Conservation (phyloP, 2,113 vertebrate genomes). For the Solenodon paradoxus region DNA sequence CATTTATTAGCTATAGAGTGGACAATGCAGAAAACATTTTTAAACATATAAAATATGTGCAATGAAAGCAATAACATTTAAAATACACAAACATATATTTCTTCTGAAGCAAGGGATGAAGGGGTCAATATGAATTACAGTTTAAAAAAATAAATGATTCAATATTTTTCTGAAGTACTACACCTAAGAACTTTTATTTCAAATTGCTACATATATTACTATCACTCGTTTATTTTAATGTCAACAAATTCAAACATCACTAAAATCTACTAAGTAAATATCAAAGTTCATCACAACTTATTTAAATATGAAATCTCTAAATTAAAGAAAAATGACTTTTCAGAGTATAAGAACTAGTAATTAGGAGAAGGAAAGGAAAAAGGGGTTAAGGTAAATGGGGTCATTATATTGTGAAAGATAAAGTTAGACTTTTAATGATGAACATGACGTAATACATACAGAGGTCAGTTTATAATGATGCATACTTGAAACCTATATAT, state of each 20-base stretch:
- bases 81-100: not conserved
- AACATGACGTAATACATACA: no score
- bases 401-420: no score
- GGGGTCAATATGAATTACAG: not conserved
- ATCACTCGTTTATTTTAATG: not conserved
- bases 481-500: no score
- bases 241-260: not conserved
- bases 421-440: no score
- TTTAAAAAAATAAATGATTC: not conserved
- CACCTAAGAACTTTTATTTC: not conserved
- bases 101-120: not conserved
- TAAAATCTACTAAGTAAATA: not conserved
- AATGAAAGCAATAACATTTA: not conserved
- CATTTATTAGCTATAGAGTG: not conserved
- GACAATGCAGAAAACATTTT: not conserved
- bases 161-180: not conserved
- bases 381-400: no score
- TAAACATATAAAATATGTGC: not conserved
- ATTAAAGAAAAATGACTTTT: no score
- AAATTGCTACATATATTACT: not conserved
- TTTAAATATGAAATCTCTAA: not conserved
- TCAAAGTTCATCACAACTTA: not conserved
- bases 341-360: no score
- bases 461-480: no score
- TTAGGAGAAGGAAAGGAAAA: no score